A percentile compares a stretch with the other conserved stretches of the same genome.
Evolutionary conservation across 2,888 invertebrate genomes (phyloP).

Genomic region (Clunio marinus): DNA sequence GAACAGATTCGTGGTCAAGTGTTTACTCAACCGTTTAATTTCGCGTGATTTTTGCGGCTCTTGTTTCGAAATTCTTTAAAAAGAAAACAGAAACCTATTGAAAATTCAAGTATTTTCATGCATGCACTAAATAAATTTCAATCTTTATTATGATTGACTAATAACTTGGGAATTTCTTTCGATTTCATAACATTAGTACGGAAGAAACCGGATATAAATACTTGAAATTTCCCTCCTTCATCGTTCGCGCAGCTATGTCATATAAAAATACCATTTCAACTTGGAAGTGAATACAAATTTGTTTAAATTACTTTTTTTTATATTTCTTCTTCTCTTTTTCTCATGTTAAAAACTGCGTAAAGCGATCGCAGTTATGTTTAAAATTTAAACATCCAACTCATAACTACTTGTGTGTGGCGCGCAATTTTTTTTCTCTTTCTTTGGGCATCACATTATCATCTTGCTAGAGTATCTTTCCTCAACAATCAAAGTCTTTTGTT

Average conservation of each 20-base stretch:
- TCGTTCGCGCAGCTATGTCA: not conserved
- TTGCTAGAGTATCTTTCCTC: too few species aligned
- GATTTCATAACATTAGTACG: not conserved
- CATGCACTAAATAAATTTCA: not conserved
- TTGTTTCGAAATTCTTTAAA: not conserved
- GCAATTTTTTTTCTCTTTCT: not conserved
- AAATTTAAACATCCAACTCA: slow-evolving; percentile 3
- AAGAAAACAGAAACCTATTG: not conserved
- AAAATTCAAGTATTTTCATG: not conserved
- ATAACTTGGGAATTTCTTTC: too few species aligned
- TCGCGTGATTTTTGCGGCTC: not conserved
- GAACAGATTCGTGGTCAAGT: not conserved
- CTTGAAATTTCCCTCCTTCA: not conserved
- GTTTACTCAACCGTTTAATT: not conserved
- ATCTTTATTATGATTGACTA: too few species aligned
- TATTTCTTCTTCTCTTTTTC: not conserved
- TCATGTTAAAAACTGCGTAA: not conserved
- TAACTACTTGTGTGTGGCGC: not conserved
- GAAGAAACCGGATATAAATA: not conserved
- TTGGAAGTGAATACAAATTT: slow-evolving; percentile 16
- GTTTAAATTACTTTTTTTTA: not conserved
- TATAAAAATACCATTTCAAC: not conserved
- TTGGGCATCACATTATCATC: not conserved
- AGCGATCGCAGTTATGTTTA: not conserved
- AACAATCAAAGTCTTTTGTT: slow-evolving; percentile 17